A percentile compares a stretch with the other conserved stretches of the same genome.
Conservation (phyloP, 2,888 invertebrate genomes). For the Phasia obesa region DNA sequence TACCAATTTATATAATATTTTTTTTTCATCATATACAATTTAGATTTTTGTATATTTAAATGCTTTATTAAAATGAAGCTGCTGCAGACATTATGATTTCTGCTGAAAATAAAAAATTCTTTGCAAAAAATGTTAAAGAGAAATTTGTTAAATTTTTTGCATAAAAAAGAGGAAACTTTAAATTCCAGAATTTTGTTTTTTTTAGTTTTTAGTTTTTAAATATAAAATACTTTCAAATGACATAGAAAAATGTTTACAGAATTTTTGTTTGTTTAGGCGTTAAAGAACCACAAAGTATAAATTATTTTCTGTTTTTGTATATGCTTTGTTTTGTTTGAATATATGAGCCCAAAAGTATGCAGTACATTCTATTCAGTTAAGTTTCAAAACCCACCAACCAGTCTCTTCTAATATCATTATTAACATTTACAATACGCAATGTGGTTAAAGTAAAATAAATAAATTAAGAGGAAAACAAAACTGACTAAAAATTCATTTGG, state of each 20-base stretch:
- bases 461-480: background rate
- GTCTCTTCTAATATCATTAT: slow-evolving; percentile 4
- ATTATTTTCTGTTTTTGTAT: background rate
- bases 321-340: background rate
- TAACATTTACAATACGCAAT: slow-evolving; percentile 14
- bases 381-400: too few relatives aligned
- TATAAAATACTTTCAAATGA: background rate
- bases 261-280: background rate
- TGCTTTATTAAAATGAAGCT: background rate
- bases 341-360: slow-evolving; percentile 48
- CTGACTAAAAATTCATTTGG: background rate
- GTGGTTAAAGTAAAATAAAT: background rate
- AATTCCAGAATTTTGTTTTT: too few relatives aligned
- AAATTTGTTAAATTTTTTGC: too few relatives aligned
- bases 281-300: background rate
- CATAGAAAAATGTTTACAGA: background rate
- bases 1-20: slow-evolving; percentile 6
- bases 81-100: too few relatives aligned
- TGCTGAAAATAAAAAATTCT: too few relatives aligned
- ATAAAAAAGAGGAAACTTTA: too few relatives aligned
- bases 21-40: background rate
- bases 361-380: slow-evolving; percentile 15
- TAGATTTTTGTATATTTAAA: too few relatives aligned
- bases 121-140: too few relatives aligned
- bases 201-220: too few relatives aligned